These are phyloP conservation scores for Pitangus sulphuratus DNA, from an alignment of 2,797 vertebrate genomes.

Conservation along the genomic window DNA sequence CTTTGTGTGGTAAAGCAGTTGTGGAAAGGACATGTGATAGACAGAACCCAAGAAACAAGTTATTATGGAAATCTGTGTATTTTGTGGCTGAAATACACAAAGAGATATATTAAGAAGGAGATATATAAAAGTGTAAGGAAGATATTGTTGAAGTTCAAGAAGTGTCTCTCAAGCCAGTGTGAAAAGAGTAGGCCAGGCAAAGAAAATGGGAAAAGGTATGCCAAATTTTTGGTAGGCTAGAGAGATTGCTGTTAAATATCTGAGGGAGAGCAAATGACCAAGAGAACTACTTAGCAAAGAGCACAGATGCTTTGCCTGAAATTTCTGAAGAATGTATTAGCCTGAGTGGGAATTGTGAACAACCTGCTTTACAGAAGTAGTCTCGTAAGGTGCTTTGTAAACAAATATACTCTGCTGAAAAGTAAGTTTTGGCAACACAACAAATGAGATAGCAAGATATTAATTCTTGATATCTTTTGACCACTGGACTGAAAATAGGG, in stretches of 20 bases:
- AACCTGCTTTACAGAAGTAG: background rate
- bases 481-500: background rate
- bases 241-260: background rate
- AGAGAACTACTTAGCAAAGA: background rate
- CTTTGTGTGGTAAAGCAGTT: background rate
- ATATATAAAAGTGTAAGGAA: background rate
- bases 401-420: background rate
- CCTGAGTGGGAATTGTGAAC: background rate
- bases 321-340: background rate
- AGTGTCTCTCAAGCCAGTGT: rapidly evolving
- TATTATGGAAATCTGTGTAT: background rate
- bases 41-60: background rate
- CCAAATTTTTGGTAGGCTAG: background rate
- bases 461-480: background rate
- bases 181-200: background rate
- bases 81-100: background rate
- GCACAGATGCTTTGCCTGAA: background rate
- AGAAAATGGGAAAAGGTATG: background rate
- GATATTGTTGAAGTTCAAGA: background rate
- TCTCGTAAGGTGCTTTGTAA: background rate
- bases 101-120: background rate
- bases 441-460: background rate
- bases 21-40: background rate
- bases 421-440: background rate
- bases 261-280: background rate